phyloP scores from a whole-genome alignment of 1,140 invertebrate species.

The Drosophila ohnishii region DNA sequence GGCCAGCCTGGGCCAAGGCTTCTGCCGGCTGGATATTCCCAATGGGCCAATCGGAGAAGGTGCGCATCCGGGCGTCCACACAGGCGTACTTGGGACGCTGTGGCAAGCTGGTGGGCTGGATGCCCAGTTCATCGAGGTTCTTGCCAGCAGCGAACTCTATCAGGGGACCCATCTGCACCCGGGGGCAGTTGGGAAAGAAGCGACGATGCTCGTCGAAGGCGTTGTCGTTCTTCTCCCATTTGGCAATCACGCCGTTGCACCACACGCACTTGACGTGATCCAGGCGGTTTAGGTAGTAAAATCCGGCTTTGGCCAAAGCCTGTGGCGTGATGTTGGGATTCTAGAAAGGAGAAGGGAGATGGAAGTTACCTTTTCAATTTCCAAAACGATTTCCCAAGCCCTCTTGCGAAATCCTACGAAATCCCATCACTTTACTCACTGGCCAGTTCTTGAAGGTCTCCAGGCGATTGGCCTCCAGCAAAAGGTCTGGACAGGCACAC shows the following conservation, averaged over 20 bases:
- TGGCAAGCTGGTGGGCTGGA: conserved; percentile 86
- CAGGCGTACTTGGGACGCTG: conserved; percentile 86
- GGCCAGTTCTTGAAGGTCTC: conserved; percentile 88
- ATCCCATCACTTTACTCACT: conserved; percentile 76
- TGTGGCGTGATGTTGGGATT: conserved; percentile 85
- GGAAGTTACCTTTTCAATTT: neutral
- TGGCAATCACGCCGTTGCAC: conserved; percentile 88
- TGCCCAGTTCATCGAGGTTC: conserved; percentile 86
- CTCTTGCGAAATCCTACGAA: neutral
- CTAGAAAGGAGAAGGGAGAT: conserved; percentile 21
- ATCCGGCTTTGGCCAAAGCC: conserved; percentile 91
- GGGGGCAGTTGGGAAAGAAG: conserved; percentile 88
- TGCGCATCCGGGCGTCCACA: conserved; percentile 86
- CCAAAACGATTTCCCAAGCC: too few relatives aligned
- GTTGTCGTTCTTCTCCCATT: conserved; percentile 89
- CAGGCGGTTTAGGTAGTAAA: conserved; percentile 79
- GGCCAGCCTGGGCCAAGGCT: conserved; percentile 89
- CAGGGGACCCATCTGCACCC: conserved; percentile 78
- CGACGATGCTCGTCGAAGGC: conserved; percentile 90
- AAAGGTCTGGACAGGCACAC: conserved; percentile 57
- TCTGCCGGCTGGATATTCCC: conserved; percentile 87
- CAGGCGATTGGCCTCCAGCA: conserved; percentile 75
- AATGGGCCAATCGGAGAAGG: conserved; percentile 87
- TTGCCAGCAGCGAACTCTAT: conserved; percentile 75
- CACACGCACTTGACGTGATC: conserved; percentile 92